Evolutionary conservation across 2,888 invertebrate genomes (phyloP), one percentile per base, ranked within the genome.

Genomic region (Agrochola litura): DNA sequence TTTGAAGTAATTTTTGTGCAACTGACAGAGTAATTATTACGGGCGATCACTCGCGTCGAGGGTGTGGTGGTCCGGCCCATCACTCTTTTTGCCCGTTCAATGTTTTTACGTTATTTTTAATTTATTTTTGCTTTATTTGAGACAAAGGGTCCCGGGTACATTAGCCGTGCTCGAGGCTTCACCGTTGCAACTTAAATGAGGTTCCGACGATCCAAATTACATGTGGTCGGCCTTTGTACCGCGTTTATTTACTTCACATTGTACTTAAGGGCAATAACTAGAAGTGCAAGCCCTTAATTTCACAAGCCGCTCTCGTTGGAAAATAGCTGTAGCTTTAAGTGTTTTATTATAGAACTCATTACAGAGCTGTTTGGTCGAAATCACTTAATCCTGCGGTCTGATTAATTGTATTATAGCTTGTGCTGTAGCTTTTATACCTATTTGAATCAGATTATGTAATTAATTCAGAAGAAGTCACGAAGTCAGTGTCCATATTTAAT

Each of bases 221-320:
- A 95, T 90, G 92, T 92, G 92, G 91, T 91, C 92, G 91, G 93
- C 91, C 92, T 93, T 93, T 93, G 94, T 94, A 92, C 93, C 92
- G 87, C 94, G 93, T 95, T 95, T 95, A 95, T 95, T 96, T 95
- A 95, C 95, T 94, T 95, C 96, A 95, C 94, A 93, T 96, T 95
- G 96, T 95, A 96, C 95, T 96, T 96, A 96, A 92, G 95, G 94
- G 96, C 94, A 95, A 96, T 96, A 96, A 96, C 95, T 95, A 95
- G 92, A 91, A 91, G 91, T 91, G 87, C 92, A 92, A 91, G 87
- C 93, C 96, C 93, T 95, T 95, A 92, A 96, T 96, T 95, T 95
- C 85, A 89, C 88, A 87, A 88, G 92, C 94, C 94, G 95, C 94
- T 90, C 92, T 90, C 88, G 88, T 92, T 92, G 91, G 87, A 89